Conservation (phyloP, 2,888 invertebrate species). For the Chirona hameri region DNA sequence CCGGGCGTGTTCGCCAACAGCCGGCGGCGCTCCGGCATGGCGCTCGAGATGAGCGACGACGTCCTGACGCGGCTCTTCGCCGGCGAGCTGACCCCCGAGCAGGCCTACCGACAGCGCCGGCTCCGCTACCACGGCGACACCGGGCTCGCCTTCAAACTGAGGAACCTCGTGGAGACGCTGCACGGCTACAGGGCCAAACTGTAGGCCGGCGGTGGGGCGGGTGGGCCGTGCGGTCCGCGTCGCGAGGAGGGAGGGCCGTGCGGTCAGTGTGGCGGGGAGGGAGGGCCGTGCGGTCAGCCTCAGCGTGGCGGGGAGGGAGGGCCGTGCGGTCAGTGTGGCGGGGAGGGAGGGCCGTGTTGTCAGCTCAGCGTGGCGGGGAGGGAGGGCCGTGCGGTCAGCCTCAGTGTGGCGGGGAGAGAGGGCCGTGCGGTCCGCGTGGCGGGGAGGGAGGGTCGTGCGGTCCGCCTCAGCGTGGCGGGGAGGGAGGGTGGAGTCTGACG, state of each 20-base stretch:
- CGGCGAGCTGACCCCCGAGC: slow-evolving; percentile 84
- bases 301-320: not conserved
- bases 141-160: slow-evolving; percentile 12
- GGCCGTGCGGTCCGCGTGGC: too few relatives aligned
- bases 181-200: not conserved
- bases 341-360: too few relatives aligned
- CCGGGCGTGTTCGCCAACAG: not conserved
- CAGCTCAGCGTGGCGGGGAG: not conserved
- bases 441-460: too few relatives aligned
- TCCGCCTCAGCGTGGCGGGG: too few relatives aligned
- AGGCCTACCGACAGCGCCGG: slow-evolving; percentile 95
- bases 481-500: too few relatives aligned
- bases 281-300: too few relatives aligned
- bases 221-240: too few relatives aligned
- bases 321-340: too few relatives aligned
- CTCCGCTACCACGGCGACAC: slow-evolving; percentile 41
- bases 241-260: too few relatives aligned
- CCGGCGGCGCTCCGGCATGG: slow-evolving; percentile 72
- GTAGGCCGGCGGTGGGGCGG: not conserved
- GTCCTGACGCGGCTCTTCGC: slow-evolving; percentile 82
- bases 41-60: slow-evolving; percentile 79
- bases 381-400: too few relatives aligned
- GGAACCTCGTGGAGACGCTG: slow-evolving; percentile 1
- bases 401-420: too few relatives aligned
- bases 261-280: too few relatives aligned